Conservation (phyloP, 2,113 vertebrate species). For the Peromyscus californicus region DNA sequence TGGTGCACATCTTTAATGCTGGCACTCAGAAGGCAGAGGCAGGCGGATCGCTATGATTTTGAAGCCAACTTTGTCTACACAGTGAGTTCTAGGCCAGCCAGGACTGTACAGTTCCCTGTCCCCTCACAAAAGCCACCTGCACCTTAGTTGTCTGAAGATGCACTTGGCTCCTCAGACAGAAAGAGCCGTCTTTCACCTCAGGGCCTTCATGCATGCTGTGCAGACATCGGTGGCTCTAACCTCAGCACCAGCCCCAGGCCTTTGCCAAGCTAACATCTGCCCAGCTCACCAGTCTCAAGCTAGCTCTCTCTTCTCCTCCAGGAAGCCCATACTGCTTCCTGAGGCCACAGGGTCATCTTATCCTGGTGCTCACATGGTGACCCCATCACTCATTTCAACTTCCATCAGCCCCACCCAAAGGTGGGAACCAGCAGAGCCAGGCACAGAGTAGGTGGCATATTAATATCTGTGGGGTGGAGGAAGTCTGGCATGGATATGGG, state of each 20-base stretch:
- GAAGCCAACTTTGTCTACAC: not conserved
- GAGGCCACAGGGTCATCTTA: not conserved
- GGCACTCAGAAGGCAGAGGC: not conserved
- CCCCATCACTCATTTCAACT: not conserved
- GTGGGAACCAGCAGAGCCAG: not conserved
- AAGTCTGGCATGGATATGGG: rapidly evolving
- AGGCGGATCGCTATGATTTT: not conserved
- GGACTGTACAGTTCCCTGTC: not conserved
- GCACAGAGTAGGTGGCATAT: rapidly evolving
- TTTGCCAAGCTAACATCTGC: not conserved
- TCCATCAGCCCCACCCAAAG: not conserved
- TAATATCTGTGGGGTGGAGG: not conserved
- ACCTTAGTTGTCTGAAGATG: not conserved
- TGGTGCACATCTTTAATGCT: not conserved
- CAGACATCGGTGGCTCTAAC: rapidly evolving
- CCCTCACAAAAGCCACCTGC: not conserved
- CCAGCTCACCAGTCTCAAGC: not conserved
- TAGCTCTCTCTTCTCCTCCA: not conserved
- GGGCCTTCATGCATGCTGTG: not conserved
- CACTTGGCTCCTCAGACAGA: not conserved
- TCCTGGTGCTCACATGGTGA: not conserved
- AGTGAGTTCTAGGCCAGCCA: not conserved
- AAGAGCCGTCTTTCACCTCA: not conserved
- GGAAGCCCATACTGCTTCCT: not conserved
- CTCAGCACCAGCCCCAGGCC: not conserved